These are phyloP conservation scores for Syngnathus rostellatus DNA, from an alignment of 2,797 vertebrate genomes.

Conservation along the genomic window DNA sequence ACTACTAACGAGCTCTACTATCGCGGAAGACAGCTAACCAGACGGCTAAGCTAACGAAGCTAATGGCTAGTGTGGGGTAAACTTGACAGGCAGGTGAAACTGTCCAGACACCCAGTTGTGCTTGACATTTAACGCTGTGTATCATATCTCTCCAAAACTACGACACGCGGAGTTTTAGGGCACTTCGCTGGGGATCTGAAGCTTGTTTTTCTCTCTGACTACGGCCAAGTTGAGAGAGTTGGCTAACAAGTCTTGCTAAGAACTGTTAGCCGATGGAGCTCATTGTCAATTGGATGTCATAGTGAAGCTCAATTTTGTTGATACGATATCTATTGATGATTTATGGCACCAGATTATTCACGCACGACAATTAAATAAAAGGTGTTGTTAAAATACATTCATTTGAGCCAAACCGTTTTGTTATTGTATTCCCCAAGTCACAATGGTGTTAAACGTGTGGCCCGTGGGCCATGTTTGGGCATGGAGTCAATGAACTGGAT, in stretches of 20 bases:
- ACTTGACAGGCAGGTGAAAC: constrained; percentile 49
- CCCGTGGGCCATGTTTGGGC: too few species aligned
- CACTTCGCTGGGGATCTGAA: not conserved
- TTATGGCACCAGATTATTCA: not conserved
- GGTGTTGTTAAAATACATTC: not conserved
- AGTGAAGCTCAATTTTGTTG: not conserved
- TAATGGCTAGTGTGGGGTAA: constrained; percentile 51
- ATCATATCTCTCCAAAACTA: too few species aligned
- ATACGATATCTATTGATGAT: not conserved
- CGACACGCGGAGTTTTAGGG: not conserved
- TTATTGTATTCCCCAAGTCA: too few species aligned
- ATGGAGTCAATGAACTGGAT: too few species aligned
- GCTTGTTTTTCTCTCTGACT: not conserved
- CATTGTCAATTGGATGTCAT: not conserved
- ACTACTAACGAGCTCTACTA: not conserved
- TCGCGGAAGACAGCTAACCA: constrained; percentile 27
- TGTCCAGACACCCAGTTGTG: constrained; percentile 24
- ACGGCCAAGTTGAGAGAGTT: not conserved
- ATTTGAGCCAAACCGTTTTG: not conserved
- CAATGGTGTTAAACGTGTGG: not conserved
- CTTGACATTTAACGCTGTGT: not conserved
- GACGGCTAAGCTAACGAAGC: constrained; percentile 49
- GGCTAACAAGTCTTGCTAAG: not conserved
- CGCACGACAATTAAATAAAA: not conserved
- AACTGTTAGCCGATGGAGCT: not conserved